Base-by-base conservation (phyloP, 2,113 vertebrate species). In the Malurus cyaneus region DNA sequence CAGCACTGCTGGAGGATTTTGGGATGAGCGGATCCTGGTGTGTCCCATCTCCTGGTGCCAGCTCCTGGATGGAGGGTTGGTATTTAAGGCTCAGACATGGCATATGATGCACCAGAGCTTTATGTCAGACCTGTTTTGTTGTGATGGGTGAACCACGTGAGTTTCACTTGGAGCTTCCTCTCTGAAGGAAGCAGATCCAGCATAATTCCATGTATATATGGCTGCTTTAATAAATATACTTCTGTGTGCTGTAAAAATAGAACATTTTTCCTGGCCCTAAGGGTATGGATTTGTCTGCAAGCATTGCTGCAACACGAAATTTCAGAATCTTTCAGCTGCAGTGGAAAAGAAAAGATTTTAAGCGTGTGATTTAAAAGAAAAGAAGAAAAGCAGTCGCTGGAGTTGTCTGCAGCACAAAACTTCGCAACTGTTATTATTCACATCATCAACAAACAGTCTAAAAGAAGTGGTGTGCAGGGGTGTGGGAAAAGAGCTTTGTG, bases 401-500 rank as follows among this genome's bases (percentile, higher is more conserved):
- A 46, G 16, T 50, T 86, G 53, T 78, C 90, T 95, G 73, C 49
- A 49, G 36, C 8, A 31, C 79, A 79, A 71, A 90, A 82, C 85
- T 71, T 71, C 81, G 88, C 72, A 84, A 95, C 76, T 86, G 60
- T 95, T 95, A 85, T 96, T 94, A 66, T 57, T 96, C 92, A 57
- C 80, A 93, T 92, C 71, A 41, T 89, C 92, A 90, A 92, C 93
- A 95, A 95, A 86, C 72, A 96, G 69, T 9, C 80, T 71, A 66
- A 60, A 92, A 94, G 94, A 92, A 96, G 92, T 90, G 94, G 93
- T 96, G 90, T 95, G 94, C 93, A 96, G 93, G 95, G 95, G 96
- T 96, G 96, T 97, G 96, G 96, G 96, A 96, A 97, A 92, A 96
- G 90, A 94, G 46, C 90, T 92, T 66, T 95, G 94, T 96, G 96